Evolutionary conservation across 2,113 vertebrate genomes (phyloP).

Genomic region (Percina caprodes): DNA sequence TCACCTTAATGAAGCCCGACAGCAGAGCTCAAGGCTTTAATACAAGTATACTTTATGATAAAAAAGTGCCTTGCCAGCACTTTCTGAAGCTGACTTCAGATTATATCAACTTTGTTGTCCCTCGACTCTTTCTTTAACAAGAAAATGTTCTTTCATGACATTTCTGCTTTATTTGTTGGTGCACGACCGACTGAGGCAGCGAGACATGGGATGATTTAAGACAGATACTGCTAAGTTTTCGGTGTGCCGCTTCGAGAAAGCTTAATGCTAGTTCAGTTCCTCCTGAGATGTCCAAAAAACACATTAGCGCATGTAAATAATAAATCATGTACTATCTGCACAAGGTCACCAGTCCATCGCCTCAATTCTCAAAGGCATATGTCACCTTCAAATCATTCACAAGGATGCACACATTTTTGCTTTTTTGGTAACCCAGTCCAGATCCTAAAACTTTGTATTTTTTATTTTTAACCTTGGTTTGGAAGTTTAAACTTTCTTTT

Average conservation of each 20-base stretch:
- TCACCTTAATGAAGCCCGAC: not conserved
- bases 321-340: conserved; percentile 44
- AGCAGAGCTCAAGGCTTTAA: not conserved
- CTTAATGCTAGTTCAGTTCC: conserved; percentile 43
- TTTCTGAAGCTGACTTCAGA: conserved; percentile 23
- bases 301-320: conserved; percentile 71
- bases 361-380: conserved; percentile 29
- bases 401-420: not conserved
- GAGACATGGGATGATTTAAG: conserved; percentile 31
- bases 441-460: not conserved
- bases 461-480: not conserved
- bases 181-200: not conserved
- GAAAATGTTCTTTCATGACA: conserved; percentile 13
- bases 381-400: conserved; percentile 19
- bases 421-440: conserved; percentile 7
- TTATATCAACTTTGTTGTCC: conserved; percentile 10
- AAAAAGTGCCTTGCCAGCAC: conserved; percentile 3
- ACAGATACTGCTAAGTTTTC: conserved; percentile 14
- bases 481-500: not conserved
- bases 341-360: conserved; percentile 20
- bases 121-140: conserved; percentile 5
- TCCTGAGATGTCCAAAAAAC: conserved; percentile 58
- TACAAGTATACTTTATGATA: not conserved
- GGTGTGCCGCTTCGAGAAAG: conserved; percentile 1
- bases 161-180: conserved; percentile 11